Base-by-base conservation (phyloP, 2,797 vertebrate species). In the Sebastes itinus region DNA sequence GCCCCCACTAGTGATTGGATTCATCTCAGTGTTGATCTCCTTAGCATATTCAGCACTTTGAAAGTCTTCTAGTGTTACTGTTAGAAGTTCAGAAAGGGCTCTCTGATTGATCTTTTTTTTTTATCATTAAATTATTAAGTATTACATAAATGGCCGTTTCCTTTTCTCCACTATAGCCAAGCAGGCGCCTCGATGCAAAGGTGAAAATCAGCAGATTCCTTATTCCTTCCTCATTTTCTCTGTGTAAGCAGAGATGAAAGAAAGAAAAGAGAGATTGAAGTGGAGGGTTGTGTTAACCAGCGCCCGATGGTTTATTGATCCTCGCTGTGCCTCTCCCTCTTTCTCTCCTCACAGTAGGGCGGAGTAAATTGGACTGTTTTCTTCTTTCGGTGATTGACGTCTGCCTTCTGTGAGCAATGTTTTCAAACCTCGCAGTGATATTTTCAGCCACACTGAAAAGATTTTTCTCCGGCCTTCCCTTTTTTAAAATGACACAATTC, bases 341-440 rank as follows among this genome's bases (percentile, higher is more conserved):
- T 12, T 74, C 80, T 78, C 77, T 72, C 59, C 16, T 65, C 76
- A 6, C 80, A 75, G 80, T 77, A 18, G 58, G 27, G 33, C 0
- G 16, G 70, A 81, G 78, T 84, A 87, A 92, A 90, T 90, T 91
- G 89, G 86, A 85, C 83, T 81, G 70, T 92, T 92, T 91, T 88
- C 87, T 67, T 69, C 66, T 7, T 7, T 28, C 66, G 0, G 58
- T 86, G 91, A 94, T 85, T 92, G 92, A 88, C 85, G 42, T 63
- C 75, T 88, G 84, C 68, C 62, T 71, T 82, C 72, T 70, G 55
- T 7, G 35, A 28, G 72, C 77, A 63, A 3, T 78, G 71, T 86
- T 85, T 81, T 81, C 73, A 80, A 78, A 89, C 77, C 76, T 81
- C 11, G 32, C 82, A 27, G 42, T 46, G 80, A 85, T 86, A 68